Evolutionary conservation across 2,113 vertebrate genomes (phyloP).

Genomic region (Pseudopodoces humilis): DNA sequence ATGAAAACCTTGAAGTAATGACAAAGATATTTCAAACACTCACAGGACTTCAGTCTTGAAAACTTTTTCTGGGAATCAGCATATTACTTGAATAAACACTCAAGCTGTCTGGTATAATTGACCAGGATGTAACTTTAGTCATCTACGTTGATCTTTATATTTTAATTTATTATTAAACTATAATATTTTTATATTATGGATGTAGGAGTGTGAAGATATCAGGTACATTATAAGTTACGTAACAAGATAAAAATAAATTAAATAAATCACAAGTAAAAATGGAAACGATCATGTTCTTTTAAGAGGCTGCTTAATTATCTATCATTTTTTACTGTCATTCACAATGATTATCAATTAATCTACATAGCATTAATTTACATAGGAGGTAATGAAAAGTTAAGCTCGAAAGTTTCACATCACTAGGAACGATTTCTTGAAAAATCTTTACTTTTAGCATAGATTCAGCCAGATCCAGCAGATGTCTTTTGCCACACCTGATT

Average conservation of each 20-base stretch:
- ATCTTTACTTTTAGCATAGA: background rate
- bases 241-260: background rate
- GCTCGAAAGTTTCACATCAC: background rate
- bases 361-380: background rate
- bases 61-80: background rate
- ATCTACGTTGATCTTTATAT: background rate
- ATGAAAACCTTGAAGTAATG: background rate
- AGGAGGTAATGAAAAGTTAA: background rate
- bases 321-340: background rate
- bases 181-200: background rate
- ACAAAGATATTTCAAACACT: background rate
- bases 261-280: background rate
- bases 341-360: constrained; percentile 3
- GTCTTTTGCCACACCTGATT: background rate
- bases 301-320: constrained; percentile 9
- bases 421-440: background rate
- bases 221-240: background rate
- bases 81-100: background rate
- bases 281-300: background rate
- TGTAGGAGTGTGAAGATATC: background rate
- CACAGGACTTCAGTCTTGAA: background rate
- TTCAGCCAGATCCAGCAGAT: background rate
- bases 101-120: background rate
- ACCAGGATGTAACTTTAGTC: background rate
- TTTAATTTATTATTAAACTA: background rate